These are phyloP conservation scores for Crotalus viridis DNA, from an alignment of 2,113 vertebrate species.

Conservation along the genomic window DNA sequence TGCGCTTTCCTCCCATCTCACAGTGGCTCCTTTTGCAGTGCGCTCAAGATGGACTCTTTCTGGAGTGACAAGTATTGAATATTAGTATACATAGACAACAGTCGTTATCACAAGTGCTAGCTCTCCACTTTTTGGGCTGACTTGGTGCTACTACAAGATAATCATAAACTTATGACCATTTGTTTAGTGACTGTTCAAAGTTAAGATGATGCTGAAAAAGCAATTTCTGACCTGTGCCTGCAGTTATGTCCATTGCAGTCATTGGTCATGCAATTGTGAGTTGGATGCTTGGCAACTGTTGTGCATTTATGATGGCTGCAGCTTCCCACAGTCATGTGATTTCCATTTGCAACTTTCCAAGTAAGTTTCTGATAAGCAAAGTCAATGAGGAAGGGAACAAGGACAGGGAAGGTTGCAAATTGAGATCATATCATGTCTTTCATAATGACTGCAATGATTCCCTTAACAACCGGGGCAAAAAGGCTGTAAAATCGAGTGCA, in stretches of 20 bases:
- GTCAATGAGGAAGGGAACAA: neutral
- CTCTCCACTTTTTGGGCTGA: neutral
- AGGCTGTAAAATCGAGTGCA: neutral
- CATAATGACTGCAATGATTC: neutral
- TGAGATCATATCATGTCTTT: neutral
- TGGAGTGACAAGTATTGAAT: neutral
- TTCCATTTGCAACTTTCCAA: neutral
- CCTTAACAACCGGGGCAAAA: neutral
- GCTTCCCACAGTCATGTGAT: neutral
- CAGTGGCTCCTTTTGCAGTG: neutral
- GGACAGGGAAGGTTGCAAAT: neutral
- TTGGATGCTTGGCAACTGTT: neutral
- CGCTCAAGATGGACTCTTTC: neutral
- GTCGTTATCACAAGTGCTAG: neutral
- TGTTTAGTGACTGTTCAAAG: neutral
- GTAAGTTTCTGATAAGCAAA: neutral
- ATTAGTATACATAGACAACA: neutral
- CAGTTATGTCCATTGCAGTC: neutral
- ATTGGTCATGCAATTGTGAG: neutral
- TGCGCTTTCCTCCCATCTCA: neutral
- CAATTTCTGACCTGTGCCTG: neutral
- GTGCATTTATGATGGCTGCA: neutral
- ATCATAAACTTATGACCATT: neutral
- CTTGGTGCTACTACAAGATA: neutral
- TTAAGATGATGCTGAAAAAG: neutral